A percentile compares a stretch with the other conserved stretches of the same genome.
These are phyloP conservation scores for Stomorhina lunata DNA, from an alignment of 2,888 invertebrate genomes.

Conservation along the genomic window DNA sequence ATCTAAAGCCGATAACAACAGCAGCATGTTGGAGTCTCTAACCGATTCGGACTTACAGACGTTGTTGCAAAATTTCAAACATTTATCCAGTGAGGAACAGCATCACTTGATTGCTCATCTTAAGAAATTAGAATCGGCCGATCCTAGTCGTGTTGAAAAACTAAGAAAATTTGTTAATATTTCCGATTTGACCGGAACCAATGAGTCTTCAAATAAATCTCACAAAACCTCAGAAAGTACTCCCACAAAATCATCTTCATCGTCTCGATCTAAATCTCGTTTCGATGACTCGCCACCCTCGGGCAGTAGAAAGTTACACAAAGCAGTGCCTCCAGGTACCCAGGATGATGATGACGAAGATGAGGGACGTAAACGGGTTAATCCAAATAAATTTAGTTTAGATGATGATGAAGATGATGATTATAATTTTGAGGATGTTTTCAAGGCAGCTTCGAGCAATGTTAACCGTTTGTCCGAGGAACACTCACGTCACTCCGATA, in stretches of 20 bases:
- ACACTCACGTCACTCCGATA: slow-evolving; percentile 62
- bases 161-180: slow-evolving; percentile 88
- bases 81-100: slow-evolving; percentile 89
- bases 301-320: slow-evolving; percentile 18
- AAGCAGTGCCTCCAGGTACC: slow-evolving; percentile 51
- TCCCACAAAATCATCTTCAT: slow-evolving; percentile 19
- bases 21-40: slow-evolving; percentile 85
- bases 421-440: slow-evolving; percentile 91
- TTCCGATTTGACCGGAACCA: slow-evolving; percentile 70
- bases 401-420: slow-evolving; percentile 88
- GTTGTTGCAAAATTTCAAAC: slow-evolving; percentile 89
- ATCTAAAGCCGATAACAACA: slow-evolving; percentile 68
- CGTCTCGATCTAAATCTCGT: slow-evolving; percentile 46
- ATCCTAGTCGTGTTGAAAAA: slow-evolving; percentile 88
- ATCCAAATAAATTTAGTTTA: slow-evolving; percentile 78
- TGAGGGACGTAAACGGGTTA: slow-evolving; percentile 67
- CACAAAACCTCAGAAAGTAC: slow-evolving; percentile 43
- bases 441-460: slow-evolving; percentile 87
- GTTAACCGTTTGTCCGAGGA: slow-evolving; percentile 82
- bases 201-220: slow-evolving; percentile 32
- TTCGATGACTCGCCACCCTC: slow-evolving; percentile 61
- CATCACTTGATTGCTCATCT: slow-evolving; percentile 90
- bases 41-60: slow-evolving; percentile 91
- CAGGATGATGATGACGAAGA: slow-evolving; percentile 69
- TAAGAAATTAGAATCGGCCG: slow-evolving; percentile 88